These are phyloP conservation scores for Gouania willdenowi DNA, from an alignment of 2,797 vertebrate species.

Conservation along the genomic window DNA sequence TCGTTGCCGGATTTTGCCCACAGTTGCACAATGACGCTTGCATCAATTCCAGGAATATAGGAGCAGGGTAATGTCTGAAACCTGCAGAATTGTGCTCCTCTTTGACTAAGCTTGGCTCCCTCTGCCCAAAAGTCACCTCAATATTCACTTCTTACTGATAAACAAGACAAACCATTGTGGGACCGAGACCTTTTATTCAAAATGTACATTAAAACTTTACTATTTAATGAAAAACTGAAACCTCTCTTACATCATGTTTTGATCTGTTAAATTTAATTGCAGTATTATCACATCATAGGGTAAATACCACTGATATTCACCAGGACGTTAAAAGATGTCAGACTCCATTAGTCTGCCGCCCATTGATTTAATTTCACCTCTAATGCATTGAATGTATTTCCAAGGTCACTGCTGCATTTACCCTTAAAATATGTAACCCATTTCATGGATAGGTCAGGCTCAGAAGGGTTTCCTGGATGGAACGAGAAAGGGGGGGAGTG, in stretches of 20 bases:
- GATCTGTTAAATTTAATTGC: no score
- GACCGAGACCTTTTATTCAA: no score
- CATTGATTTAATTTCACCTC: conserved; percentile 57
- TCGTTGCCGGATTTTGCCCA: no score
- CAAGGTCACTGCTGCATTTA: conserved; percentile 43
- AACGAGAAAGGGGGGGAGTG: conserved; percentile 4
- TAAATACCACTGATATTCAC: no score
- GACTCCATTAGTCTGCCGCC: conserved; percentile 53
- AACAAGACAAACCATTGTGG: not conserved
- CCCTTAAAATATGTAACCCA: conserved; percentile 35
- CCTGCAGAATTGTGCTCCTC: not conserved
- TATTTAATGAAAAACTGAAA: no score
- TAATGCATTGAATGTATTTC: conserved; percentile 13
- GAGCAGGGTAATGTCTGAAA: not conserved
- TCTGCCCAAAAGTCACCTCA: no score
- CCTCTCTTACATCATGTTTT: no score
- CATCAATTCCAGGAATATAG: no score
- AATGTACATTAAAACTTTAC: no score
- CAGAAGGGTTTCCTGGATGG: conserved; percentile 8
- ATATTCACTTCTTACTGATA: not conserved
- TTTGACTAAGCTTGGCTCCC: no score
- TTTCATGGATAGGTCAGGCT: conserved; percentile 14
- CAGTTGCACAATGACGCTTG: no score
- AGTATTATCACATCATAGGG: not conserved
- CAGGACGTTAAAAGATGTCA: conserved; percentile 64